Percentiles rank a stretch among this genome's conserved stretches.
Conservation (phyloP, 2,113 vertebrate genomes). For the Scatophagus argus region DNA sequence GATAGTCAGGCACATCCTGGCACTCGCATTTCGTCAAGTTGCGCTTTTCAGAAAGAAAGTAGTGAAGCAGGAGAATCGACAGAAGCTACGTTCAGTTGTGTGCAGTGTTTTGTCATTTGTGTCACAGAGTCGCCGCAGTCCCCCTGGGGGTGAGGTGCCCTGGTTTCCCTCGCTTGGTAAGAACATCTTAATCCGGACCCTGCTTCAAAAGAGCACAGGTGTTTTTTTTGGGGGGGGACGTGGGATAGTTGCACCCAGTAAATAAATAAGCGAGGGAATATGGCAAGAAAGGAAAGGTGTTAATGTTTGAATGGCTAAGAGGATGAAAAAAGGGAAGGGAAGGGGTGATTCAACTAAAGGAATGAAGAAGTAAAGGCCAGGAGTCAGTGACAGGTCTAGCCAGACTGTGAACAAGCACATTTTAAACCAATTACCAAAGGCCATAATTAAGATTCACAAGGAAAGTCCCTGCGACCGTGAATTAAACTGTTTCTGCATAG, state of each 20-base stretch:
- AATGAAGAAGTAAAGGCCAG: not conserved
- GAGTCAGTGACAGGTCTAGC: slow-evolving; percentile 1
- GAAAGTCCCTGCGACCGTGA: slow-evolving; percentile 14
- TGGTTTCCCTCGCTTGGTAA: slow-evolving; percentile 58
- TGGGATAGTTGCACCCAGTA: slow-evolving; percentile 22
- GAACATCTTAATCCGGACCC: slow-evolving; percentile 64
- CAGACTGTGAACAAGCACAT: slow-evolving; percentile 10
- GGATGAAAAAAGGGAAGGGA: not conserved
- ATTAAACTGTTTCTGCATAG: slow-evolving; percentile 4
- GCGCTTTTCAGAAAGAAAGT: slow-evolving; percentile 52
- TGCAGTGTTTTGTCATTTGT: slow-evolving; percentile 38
- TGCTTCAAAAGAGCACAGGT: slow-evolving; percentile 28
- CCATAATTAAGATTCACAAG: slow-evolving; percentile 26
- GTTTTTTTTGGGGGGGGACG: slow-evolving; percentile 35
- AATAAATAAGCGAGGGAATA: slow-evolving; percentile 53
- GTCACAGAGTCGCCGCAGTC: slow-evolving; percentile 12
- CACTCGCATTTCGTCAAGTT: slow-evolving; percentile 51
- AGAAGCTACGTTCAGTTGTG: slow-evolving; percentile 47
- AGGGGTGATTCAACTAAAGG: not conserved
- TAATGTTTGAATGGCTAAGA: slow-evolving; percentile 1
- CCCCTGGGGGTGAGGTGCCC: slow-evolving; percentile 43
- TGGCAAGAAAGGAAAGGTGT: slow-evolving; percentile 13
- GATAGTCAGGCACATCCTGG: slow-evolving; percentile 13
- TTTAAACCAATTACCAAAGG: slow-evolving; percentile 41
- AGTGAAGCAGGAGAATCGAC: slow-evolving; percentile 45